Percentiles rank a stretch among this genome's conserved stretches.
These are phyloP conservation scores for Herpetotheres cachinnans DNA, from an alignment of 2,113 vertebrate species.

Conservation along the genomic window DNA sequence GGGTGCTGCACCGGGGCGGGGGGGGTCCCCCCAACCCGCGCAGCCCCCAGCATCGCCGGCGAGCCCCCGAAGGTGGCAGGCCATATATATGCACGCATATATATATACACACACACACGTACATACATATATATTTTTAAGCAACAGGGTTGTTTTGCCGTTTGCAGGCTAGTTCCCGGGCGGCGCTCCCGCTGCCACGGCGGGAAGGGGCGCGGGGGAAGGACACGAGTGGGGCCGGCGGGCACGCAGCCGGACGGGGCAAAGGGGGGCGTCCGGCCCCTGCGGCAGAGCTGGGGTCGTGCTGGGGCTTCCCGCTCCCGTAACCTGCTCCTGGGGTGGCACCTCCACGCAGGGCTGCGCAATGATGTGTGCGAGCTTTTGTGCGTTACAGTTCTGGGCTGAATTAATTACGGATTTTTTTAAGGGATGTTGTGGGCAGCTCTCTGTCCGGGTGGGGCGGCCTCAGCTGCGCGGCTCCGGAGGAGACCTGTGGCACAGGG, in stretches of 20 bases:
- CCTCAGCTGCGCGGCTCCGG: neutral
- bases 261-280: fast-evolving
- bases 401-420: neutral
- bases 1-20: neutral
- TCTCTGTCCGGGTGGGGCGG: too few species aligned
- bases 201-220: neutral
- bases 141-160: neutral
- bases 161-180: neutral
- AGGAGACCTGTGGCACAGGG: neutral
- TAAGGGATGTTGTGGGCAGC: neutral
- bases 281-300: neutral
- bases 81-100: fast-evolving
- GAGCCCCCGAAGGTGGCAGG: neutral
- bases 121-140: neutral
- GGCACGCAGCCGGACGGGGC: neutral
- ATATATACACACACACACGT: fast-evolving
- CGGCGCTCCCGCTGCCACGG: neutral
- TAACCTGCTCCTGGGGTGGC: neutral
- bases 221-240: neutral
- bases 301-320: fast-evolving
- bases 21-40: neutral
- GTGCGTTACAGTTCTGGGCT: neutral
- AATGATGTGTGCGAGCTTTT: fast-evolving
- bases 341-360: fast-evolving
- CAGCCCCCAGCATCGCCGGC: neutral